Base-by-base conservation (phyloP, 1,140 invertebrate genomes). In the Ostrea edulis region DNA sequence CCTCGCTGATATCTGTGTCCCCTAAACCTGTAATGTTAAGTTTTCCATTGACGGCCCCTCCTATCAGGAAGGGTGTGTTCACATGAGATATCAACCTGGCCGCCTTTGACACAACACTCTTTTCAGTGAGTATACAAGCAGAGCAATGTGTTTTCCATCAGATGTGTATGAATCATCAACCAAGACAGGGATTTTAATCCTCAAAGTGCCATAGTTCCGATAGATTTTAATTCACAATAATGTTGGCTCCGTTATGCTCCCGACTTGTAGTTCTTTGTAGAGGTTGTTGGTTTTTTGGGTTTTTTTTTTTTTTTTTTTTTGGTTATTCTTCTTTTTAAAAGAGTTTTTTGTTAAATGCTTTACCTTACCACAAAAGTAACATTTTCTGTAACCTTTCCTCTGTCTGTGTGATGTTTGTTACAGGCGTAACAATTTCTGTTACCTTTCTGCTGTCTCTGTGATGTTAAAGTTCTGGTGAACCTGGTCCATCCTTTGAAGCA, bases 281-380 rank as follows among this genome's bases (percentile, higher is more conserved):
- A 65, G 12, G 54, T 20, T 44, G 53, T n/a, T n/a, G n/a, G n/a
- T n/a, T n/a, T n/a, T n/a, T n/a, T n/a, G n/a, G n/a, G n/a, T n/a
- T n/a, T n/a, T n/a, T n/a, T n/a, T n/a, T n/a, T n/a, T n/a, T n/a
- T n/a, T n/a, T n/a, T n/a, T n/a, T 20, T n/a, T 35, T 8, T 22
- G 20, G 20, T 17, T 8, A 7, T 54, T 29, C 20, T n/a, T 58
- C 0, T 12, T 85, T 68, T 29, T 35, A 11, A 44, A n/a, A 85
- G 55, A 85, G 14, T 85, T 52, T 44, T 44, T 62, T 62, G 84
- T 55, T 17, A 85, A 29, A 85, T 85, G 84, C n/a, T n/a, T n/a
- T n/a, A n/a, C n/a, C n/a, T n/a, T n/a, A n/a, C n/a, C n/a, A n/a
- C n/a, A n/a, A n/a, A n/a, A n/a, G n/a, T n/a, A n/a, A n/a, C n/a